Evolutionary conservation across 2,113 vertebrate genomes (phyloP).

Genomic region (Takifugu flavidus): DNA sequence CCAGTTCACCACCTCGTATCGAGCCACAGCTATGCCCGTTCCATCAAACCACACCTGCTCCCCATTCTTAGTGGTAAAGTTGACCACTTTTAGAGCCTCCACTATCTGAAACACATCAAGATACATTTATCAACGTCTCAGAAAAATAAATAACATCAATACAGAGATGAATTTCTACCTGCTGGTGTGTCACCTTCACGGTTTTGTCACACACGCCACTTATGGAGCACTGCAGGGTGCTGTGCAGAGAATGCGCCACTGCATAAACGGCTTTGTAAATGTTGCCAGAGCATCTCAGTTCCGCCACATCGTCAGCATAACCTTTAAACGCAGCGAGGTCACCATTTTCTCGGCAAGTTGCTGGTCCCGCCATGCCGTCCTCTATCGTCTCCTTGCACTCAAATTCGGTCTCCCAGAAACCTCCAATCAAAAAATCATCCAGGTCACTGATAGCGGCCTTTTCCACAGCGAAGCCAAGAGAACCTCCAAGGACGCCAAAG

Average conservation of each 20-base stretch:
- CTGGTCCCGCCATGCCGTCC: not conserved
- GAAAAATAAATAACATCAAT: not conserved
- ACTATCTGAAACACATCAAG: slow-evolving; percentile 36
- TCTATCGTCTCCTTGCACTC: slow-evolving; percentile 19
- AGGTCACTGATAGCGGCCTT: too few relatives aligned
- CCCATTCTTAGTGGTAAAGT: slow-evolving; percentile 61
- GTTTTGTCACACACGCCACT: slow-evolving; percentile 50
- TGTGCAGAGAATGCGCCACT: slow-evolving; percentile 68
- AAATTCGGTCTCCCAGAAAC: slow-evolving; percentile 64
- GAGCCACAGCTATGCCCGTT: slow-evolving; percentile 65
- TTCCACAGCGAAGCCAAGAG: slow-evolving; percentile 63
- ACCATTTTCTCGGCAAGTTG: slow-evolving; percentile 43
- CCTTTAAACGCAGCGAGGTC: slow-evolving; percentile 47
- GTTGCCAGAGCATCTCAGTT: slow-evolving; percentile 65
- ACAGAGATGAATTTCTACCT: slow-evolving; percentile 49
- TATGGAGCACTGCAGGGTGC: slow-evolving; percentile 49
- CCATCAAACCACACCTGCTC: slow-evolving; percentile 71
- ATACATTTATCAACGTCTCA: not conserved
- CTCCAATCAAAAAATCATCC: slow-evolving; percentile 50
- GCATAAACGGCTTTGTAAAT: slow-evolving; percentile 74
- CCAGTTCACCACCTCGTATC: slow-evolving; percentile 76
- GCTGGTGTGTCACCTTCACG: slow-evolving; percentile 43
- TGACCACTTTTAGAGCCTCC: slow-evolving; percentile 58
- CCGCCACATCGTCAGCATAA: slow-evolving; percentile 61
- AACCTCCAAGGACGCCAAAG: slow-evolving; percentile 61